Conservation (phyloP, 2,888 invertebrate genomes). For the Metacarcinus magister region DNA sequence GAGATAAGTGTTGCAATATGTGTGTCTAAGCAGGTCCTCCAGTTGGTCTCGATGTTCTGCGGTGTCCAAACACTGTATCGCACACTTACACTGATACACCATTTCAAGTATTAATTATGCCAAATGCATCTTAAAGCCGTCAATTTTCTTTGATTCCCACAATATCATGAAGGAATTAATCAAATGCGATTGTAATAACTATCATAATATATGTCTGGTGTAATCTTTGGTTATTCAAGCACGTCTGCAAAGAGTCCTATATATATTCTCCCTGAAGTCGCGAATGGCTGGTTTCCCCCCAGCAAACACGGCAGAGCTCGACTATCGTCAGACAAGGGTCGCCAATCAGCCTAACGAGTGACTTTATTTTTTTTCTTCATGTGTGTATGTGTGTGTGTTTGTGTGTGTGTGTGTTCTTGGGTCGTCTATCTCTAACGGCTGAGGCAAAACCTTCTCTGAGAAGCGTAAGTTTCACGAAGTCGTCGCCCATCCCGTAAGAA, state of each 20-base stretch:
- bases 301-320: not conserved
- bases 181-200: conserved; percentile 48
- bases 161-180: conserved; percentile 57
- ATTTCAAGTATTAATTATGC: conserved; percentile 58
- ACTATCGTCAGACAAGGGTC: not conserved
- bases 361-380: not conserved
- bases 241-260: conserved; percentile 57
- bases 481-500: conserved; percentile 38
- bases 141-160: conserved; percentile 61
- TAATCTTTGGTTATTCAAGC: conserved; percentile 78
- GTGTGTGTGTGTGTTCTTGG: not conserved
- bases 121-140: conserved; percentile 73
- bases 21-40: not conserved
- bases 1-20: not conserved
- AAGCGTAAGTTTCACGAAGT: conserved; percentile 44
- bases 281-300: conserved; percentile 33
- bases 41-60: not conserved
- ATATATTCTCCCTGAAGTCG: conserved; percentile 62
- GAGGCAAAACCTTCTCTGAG: not conserved
- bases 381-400: not conserved
- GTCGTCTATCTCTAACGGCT: not conserved
- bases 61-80: conserved; percentile 3
- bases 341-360: not conserved
- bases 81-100: conserved; percentile 12
- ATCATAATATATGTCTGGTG: conserved; percentile 49